Conservation (phyloP, 1,140 invertebrate genomes). For the Polyergus mexicanus region DNA sequence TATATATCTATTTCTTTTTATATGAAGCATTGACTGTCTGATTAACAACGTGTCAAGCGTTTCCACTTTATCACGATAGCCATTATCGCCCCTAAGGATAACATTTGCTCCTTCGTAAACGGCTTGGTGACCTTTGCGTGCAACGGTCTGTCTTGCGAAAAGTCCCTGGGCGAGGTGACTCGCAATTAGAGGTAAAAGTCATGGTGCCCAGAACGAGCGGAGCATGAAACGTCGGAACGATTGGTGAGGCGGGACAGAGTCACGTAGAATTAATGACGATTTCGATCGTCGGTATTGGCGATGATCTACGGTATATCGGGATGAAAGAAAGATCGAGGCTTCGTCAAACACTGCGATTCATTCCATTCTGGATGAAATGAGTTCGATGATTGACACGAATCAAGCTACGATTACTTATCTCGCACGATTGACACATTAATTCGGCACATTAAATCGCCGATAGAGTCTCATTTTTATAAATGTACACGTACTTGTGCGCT, state of each 20-base stretch:
- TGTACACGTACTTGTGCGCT: too few species aligned
- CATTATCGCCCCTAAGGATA: slow-evolving; percentile 67
- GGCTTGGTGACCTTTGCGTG: slow-evolving; percentile 72
- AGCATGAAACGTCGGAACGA: slow-evolving; percentile 22
- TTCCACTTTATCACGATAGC: slow-evolving; percentile 62
- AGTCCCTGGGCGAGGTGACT: slow-evolving; percentile 69
- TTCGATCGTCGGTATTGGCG: slow-evolving; percentile 45
- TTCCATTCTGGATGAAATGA: slow-evolving; percentile 50
- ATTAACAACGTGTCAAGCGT: slow-evolving; percentile 54
- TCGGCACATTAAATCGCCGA: slow-evolving; percentile 20
- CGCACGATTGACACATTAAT: slow-evolving; percentile 50
- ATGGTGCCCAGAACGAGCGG: slow-evolving; percentile 52
- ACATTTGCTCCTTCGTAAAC: slow-evolving; percentile 71
- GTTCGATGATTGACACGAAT: slow-evolving; percentile 57
- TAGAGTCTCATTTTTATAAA: neutral
- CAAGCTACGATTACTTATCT: slow-evolving; percentile 32
- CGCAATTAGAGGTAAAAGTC: slow-evolving; percentile 75
- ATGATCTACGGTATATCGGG: slow-evolving; percentile 15
- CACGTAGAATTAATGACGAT: slow-evolving; percentile 57
- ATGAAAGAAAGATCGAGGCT: slow-evolving; percentile 50
- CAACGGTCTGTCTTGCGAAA: slow-evolving; percentile 66
- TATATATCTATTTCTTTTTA: slow-evolving; percentile 47
- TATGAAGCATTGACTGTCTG: slow-evolving; percentile 31
- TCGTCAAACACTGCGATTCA: slow-evolving; percentile 48
- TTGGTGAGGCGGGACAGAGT: slow-evolving; percentile 6